Base-by-base conservation (phyloP, 2,888 invertebrate genomes). In the Lasioglossum villosulum region DNA sequence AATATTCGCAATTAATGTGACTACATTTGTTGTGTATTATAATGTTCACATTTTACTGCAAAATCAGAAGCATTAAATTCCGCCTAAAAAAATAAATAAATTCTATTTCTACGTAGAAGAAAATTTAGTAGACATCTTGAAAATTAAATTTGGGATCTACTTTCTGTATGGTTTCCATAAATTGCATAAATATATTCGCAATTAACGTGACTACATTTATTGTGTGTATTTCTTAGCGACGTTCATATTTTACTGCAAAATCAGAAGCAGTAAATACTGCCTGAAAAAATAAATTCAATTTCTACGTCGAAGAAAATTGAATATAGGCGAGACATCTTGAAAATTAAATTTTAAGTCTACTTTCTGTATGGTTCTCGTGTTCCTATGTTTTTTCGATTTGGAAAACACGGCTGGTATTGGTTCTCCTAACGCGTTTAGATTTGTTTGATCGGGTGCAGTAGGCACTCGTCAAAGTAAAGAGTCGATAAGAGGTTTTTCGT, bases 401-500 rank as follows among this genome's bases (percentile, higher is more conserved):
- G 16, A 63, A 30, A 63, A 63, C 27, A 30, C 63, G 63, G 16
- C 12, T 30, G 6, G 30, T 16, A 16, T 27, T 14, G 63, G 30
- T 63, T 16, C 16, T 63, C 30, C 63, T 63, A 63, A 52, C 30
- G 72, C 82, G 75, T 84, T 75, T 72, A 75, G 76, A 86, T 80
- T 83, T 75, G 75, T 84, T 79, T 70, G 75, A 78, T 77, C 72
- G 80, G 78, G 80, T 82, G 83, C 78, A 78, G 78, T 72, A 59
- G 80, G 81, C 78, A 78, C 84, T 84, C 84, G 59, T 81, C 80
- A 73, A 84, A 89, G 86, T 86, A 82, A 86, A 80, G 82, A 89
- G 71, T 45, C 71, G 89, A 89, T 89, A 89, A 89, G 84, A 80
- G 82, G 77, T 75, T 88, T 88, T 80, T 82, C 82, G 80, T 80